These are phyloP conservation scores for Corbicula japonica DNA, from an alignment of 2,888 invertebrate species.

Conservation along the genomic window DNA sequence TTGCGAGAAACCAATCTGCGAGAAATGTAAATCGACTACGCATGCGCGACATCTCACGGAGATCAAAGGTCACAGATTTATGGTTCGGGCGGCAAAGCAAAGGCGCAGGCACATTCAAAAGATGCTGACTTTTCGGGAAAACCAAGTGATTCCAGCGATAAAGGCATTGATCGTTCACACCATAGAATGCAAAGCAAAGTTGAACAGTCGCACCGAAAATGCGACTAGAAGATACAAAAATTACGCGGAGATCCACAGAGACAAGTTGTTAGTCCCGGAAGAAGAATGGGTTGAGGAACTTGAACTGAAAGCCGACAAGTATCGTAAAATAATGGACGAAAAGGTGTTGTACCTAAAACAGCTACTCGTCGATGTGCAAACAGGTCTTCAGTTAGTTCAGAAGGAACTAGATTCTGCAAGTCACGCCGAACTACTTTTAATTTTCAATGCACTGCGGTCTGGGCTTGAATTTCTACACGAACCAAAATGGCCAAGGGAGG, in stretches of 20 bases:
- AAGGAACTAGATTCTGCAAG: slow-evolving; percentile 38
- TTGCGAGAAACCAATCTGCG: slow-evolving; percentile 58
- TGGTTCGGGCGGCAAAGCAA: slow-evolving; percentile 42
- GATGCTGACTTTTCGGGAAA: slow-evolving; percentile 29
- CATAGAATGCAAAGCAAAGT: slow-evolving; percentile 38
- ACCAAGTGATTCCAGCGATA: slow-evolving; percentile 11
- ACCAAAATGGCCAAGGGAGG: slow-evolving; percentile 53
- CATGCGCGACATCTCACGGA: slow-evolving; percentile 57
- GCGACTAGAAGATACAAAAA: slow-evolving; percentile 23
- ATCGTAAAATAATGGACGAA: slow-evolving; percentile 49
- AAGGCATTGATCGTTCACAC: slow-evolving; percentile 42
- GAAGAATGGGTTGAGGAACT: slow-evolving; percentile 44
- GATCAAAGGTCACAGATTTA: slow-evolving; percentile 44
- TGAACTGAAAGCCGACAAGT: slow-evolving; percentile 11
- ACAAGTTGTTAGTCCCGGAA: slow-evolving; percentile 40
- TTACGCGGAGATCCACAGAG: slow-evolving; percentile 42
- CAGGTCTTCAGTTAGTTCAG: slow-evolving; percentile 13
- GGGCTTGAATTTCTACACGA: slow-evolving; percentile 38
- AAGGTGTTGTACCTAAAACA: slow-evolving; percentile 46
- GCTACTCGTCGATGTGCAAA: slow-evolving; percentile 14
- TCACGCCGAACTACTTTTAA: slow-evolving; percentile 49
- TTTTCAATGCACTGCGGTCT: slow-evolving; percentile 44
- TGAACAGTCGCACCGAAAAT: slow-evolving; percentile 28
- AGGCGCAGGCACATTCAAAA: slow-evolving; percentile 38
- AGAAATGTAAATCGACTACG: slow-evolving; percentile 50